Base-by-base conservation (phyloP, 2,888 invertebrate species). In the Branchipolynoe longqiensis region DNA sequence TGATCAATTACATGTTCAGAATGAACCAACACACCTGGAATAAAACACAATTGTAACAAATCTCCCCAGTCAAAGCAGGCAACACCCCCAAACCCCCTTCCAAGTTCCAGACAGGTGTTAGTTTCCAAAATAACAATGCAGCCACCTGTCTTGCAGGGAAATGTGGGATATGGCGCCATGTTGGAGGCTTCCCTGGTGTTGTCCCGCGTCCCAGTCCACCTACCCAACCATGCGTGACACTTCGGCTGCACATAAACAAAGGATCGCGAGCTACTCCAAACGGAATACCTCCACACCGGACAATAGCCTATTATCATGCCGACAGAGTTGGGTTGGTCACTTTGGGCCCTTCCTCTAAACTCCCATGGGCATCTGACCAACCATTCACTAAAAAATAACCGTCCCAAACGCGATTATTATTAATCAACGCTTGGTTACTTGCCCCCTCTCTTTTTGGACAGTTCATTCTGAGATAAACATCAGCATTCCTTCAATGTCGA, bases 221-320 rank as follows among this genome's bases (percentile, higher is more conserved):
- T 25, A 18, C 62, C 14, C 62, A 31, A 31, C 31, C 12, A 14
- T 25, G 25, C 22, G 56, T 56, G 25, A 62, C 62, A 12, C 25
- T 31, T 62, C 62, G 28, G 38, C 36, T 69, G 69, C 33, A 69
- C 69, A 33, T 18, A 38, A 33, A 69, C 38, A 69, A 69, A 69
- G 69, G 69, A 38, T 33, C 38, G 33, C 38, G 38, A 62, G 38
- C 33, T 0, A 33, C 38, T 36, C 38, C 69, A 69, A 69, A 78
- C 41, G 54, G 78, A 78, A 78, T 78, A 28, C 78, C 78, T 48
- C 48, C 18, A 54, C 78, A 78, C 38, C 78, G 25, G 54, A 78
- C 78, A 78, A 78, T 78, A 54, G 78, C 28, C 48, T 78, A 78
- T 78, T 78, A 78, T 25, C 78, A 28, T 78, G 28, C 78, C 78